Base-by-base conservation (phyloP, 2,888 invertebrate species). In the Phaedon cochleariae region DNA sequence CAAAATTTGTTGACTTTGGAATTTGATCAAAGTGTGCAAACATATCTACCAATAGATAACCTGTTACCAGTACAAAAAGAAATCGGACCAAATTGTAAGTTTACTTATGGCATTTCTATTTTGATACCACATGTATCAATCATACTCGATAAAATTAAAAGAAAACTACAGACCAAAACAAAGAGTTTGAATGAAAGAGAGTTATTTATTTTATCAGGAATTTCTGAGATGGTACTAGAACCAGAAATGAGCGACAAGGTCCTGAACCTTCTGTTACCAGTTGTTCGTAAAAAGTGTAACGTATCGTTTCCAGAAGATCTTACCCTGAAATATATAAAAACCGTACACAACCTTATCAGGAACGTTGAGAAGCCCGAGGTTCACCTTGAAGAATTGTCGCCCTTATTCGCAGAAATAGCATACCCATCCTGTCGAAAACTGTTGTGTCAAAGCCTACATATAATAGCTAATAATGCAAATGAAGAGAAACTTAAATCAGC, bases 51-150 rank as follows among this genome's bases (percentile, higher is more conserved):
- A 29, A 75, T 79, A 2, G 83, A 85, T 71, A 81, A 85, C 49
- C 84, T 85, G 66, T 66, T 86, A 64, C 76, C 84, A 10, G 69
- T 83, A 17, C n/a, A n/a, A n/a, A 75, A 78, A 46, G 71, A 78
- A 49, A 64, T 82, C 2, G 77, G 77, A 66, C 31, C 83, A 1
- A 76, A 80, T 31, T 84, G 82, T 46, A 84, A 86, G 57, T 84
- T 91, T 3, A 92, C 92, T 81, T 90, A 87, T 71, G 94, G 94
- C 0, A 91, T 92, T 64, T 85, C 86, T 67, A 88, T 96, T 61
- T 81, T 97, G 2, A 82, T 91, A 49, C 92, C 93, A 0, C 91
- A 94, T 76, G 88, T 95, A 26, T 85, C 89, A 3, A 85, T 85
- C 55, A 89, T 97, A 68, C 84, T 97, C 60, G 87, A 88, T 68